A percentile compares a stretch with the other conserved stretches of the same genome.
These are phyloP conservation scores for Tursiops truncatus DNA, from an alignment of 2,113 vertebrate genomes.

Conservation along the genomic window DNA sequence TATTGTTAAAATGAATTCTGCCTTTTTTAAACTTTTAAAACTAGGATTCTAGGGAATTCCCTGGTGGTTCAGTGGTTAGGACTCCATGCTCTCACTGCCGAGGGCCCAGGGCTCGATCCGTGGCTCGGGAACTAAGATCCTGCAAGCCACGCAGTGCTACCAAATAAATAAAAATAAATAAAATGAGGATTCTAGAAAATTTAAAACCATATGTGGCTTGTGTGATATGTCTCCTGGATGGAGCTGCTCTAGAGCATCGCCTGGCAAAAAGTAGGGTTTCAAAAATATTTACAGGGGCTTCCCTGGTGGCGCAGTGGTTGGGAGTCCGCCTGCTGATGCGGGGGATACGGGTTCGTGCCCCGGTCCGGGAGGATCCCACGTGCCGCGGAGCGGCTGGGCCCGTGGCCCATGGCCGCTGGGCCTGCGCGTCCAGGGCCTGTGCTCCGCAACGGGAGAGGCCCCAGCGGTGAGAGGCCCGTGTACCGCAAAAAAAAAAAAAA, in stretches of 20 bases:
- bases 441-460: no score
- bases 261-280: neutral
- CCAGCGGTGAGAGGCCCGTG: accelerated
- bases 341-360: no score
- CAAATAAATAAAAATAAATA: neutral
- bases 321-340: no score
- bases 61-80: neutral
- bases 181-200: neutral
- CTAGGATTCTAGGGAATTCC: neutral
- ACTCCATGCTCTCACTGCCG: neutral
- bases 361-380: no score
- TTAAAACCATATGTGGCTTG: neutral
- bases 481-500: no score
- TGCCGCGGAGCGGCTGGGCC: no score
- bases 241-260: neutral
- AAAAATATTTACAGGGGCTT: neutral
- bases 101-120: neutral
- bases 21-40: neutral
- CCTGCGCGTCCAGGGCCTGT: no score
- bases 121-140: neutral
- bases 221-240: neutral
- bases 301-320: no score
- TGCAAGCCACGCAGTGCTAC: neutral
- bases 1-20: neutral
- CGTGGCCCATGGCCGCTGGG: no score